A percentile compares a stretch with the other conserved stretches of the same genome.
These are phyloP conservation scores for Stenopsyche tienmushanensis DNA, from an alignment of 1,140 invertebrate genomes.

Conservation along the genomic window DNA sequence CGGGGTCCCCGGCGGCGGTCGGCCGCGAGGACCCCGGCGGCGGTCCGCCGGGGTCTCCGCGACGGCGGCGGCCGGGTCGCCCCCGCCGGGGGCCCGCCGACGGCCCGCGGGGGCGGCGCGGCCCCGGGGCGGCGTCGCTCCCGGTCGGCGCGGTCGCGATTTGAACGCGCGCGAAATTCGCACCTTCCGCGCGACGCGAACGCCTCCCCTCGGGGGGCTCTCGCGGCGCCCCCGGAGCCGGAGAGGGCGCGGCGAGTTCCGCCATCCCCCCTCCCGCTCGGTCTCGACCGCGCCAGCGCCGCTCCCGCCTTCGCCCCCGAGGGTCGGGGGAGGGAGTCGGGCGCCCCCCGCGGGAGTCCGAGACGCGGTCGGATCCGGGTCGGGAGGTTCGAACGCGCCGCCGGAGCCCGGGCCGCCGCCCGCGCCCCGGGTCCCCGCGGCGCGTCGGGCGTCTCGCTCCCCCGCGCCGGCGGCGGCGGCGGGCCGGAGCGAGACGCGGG, in stretches of 20 bases:
- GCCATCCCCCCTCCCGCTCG: not conserved
- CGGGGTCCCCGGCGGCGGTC: no score
- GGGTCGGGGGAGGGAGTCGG: not conserved
- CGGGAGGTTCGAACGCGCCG: conserved; percentile 6
- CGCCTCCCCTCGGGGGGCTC: no score
- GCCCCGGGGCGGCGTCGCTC: no score
- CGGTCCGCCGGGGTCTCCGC: not conserved
- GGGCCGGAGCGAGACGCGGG: not conserved
- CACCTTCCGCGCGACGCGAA: not conserved
- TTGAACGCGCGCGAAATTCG: not conserved
- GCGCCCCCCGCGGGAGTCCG: not conserved
- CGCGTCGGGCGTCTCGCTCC: no score
- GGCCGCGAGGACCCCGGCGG: no score
- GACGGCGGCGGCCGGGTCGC: no score
- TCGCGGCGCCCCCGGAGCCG: not conserved
- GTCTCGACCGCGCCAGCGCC: not conserved
- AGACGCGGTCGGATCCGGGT: no score
- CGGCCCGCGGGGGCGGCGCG: conserved; percentile 7
- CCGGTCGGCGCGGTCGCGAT: not conserved
- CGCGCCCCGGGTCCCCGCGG: no score
- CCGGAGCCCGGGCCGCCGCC: no score
- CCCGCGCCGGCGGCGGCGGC: no score
- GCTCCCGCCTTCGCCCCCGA: not conserved
- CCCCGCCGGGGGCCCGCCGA: not conserved
- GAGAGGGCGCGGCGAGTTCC: not conserved